Conservation (phyloP, 1,140 invertebrate species). For the Pogonomyrmex californicus region DNA sequence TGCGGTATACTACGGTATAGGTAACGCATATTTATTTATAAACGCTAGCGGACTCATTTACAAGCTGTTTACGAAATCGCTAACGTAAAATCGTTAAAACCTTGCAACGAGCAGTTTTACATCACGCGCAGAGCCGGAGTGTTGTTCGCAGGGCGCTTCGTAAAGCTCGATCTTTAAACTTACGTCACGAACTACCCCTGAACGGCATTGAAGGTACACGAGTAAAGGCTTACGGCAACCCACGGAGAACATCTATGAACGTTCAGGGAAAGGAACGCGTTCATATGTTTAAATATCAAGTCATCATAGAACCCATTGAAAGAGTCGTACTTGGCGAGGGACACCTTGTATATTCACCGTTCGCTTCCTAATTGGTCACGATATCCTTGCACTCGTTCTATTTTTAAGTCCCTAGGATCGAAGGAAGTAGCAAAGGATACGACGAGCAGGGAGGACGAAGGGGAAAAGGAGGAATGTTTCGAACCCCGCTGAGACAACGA, state of each 20-base stretch:
- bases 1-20: no score
- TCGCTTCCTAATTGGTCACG: conserved; percentile 41
- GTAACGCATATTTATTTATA: not conserved
- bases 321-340: not conserved
- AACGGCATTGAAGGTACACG: not conserved
- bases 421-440: conserved; percentile 37
- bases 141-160: not conserved
- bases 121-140: not conserved
- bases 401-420: conserved; percentile 40
- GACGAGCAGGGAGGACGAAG: not conserved
- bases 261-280: not conserved
- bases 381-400: conserved; percentile 44
- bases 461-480: not conserved
- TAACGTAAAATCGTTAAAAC: conserved; percentile 7
- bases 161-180: not conserved
- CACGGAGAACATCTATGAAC: not conserved
- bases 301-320: not conserved
- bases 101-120: not conserved
- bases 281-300: not conserved
- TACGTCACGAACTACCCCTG: not conserved
- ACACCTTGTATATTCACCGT: conserved; percentile 24
- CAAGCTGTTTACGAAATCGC: not conserved
- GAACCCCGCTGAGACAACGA: not conserved
- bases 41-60: not conserved
- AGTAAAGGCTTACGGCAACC: not conserved